phyloP scores from a whole-genome alignment of 37 sponge, comb jelly and placozoan species.

The Chondrilla cf. caribensis region DNA sequence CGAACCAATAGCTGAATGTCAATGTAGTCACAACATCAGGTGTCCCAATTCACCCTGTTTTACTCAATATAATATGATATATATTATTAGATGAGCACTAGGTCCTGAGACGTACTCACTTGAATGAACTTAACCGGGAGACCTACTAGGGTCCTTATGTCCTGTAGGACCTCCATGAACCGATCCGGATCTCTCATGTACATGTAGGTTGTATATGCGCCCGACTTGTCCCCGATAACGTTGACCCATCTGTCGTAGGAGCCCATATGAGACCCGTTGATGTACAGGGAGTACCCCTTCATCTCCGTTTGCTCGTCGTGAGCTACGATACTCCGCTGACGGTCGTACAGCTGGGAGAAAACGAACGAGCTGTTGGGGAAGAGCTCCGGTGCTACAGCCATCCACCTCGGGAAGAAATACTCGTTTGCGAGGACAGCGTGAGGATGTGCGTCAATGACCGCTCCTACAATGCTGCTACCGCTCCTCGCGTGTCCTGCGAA shows the following conservation, averaged over 20 bases:
- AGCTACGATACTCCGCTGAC: background rate
- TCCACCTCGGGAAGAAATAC: background rate
- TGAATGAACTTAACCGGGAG: background rate
- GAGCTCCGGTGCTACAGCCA: background rate
- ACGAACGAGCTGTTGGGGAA: background rate
- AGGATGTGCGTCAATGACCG: constrained; percentile 31
- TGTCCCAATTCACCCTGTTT: no score
- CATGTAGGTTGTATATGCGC: background rate
- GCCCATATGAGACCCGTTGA: background rate
- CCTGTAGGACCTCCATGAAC: background rate
- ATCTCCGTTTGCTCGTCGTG: background rate
- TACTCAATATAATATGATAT: no score
- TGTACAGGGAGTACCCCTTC: constrained; percentile 1
- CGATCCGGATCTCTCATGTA: background rate
- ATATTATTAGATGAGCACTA: no score
- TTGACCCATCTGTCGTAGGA: background rate
- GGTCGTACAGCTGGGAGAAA: background rate
- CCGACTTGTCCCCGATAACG: constrained; percentile 11
- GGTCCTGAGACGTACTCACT: no score
- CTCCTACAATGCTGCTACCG: constrained; percentile 22
- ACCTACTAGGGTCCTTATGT: background rate
- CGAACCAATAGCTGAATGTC: no score
- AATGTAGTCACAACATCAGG: no score
- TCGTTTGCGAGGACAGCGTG: constrained; percentile 19
- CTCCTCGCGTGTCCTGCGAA: constrained; percentile 30